Base-by-base conservation (phyloP, 2,797 vertebrate genomes). In the Pogonophryne albipinna region DNA sequence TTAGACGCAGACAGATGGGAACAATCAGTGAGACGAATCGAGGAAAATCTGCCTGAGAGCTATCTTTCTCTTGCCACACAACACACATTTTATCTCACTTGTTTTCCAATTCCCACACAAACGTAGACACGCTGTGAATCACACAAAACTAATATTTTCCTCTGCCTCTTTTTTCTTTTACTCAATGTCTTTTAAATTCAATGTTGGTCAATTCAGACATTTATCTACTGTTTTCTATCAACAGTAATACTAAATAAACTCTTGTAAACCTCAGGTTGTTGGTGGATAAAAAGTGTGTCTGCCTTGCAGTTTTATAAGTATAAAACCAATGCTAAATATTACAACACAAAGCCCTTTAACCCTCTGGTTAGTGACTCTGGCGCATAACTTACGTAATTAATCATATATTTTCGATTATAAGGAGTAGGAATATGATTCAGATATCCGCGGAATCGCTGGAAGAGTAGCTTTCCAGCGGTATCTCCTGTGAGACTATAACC, bases 1-100 rank as follows among this genome's bases (percentile, higher is more conserved):
- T 90, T 90, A 87, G 85, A 86, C 77, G 10, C 67, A 84, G 84
- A 88, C 80, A 86, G 83, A 89, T 87, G 74, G 78, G 87, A 87
- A 88, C 87, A 89, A 88, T 87, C 83, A 78, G 55, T 51, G 87
- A 85, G 78, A 86, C 85, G 56, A 88, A 91, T 88, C 66, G 9
- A 31, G 67, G 66, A 38, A 77, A 87, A 85, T 85, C 78, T 76
- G 34, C 77, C 80, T 6, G 2, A 64, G 72, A 84, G 85, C 75
- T 4, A 64, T 69, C 70, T 71, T n/a, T 74, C 57, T 52, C 50
- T 51, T 31, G 57, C 57, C 44, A 59, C 66, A 71, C 55, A 44
- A 50, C 44, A 59, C 44, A 59, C 10, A 51, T 9, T 62, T 47
- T 61, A 58, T 46, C 9, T 51, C 34, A 41, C 67, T 74, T 58